phyloP scores from a whole-genome alignment of 2,797 vertebrate genomes.

The Platyrinchus mystaceus region DNA sequence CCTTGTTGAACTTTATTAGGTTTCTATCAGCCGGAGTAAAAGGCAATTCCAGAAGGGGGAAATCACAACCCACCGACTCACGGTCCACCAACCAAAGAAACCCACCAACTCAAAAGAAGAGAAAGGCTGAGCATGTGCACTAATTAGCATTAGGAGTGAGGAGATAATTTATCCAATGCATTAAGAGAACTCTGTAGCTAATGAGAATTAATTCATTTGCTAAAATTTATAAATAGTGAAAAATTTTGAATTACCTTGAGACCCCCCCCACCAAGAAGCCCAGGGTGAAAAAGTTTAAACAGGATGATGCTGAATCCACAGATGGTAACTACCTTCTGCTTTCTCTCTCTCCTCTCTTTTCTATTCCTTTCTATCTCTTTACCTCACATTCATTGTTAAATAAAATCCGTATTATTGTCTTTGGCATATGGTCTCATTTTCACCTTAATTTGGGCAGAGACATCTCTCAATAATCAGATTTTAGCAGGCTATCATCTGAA shows the following conservation, averaged over 20 bases:
- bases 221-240: neutral
- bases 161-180: neutral
- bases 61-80: neutral
- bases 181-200: neutral
- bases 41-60: neutral
- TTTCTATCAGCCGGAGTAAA: neutral
- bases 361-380: neutral
- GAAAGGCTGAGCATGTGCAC: too few species aligned
- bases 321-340: neutral
- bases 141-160: neutral
- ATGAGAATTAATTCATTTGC: neutral
- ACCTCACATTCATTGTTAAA: neutral
- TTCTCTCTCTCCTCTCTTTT: neutral
- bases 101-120: accelerated
- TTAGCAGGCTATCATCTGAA: neutral
- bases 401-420: neutral
- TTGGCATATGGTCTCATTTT: neutral
- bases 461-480: neutral
- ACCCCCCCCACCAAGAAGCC: neutral
- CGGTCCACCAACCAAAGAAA: neutral
- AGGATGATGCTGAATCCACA: neutral
- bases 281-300: neutral
- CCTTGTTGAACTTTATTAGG: neutral
- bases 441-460: neutral
- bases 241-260: neutral